Conservation (phyloP, 1,140 invertebrate species). For the Bombus haemorrhoidalis region DNA sequence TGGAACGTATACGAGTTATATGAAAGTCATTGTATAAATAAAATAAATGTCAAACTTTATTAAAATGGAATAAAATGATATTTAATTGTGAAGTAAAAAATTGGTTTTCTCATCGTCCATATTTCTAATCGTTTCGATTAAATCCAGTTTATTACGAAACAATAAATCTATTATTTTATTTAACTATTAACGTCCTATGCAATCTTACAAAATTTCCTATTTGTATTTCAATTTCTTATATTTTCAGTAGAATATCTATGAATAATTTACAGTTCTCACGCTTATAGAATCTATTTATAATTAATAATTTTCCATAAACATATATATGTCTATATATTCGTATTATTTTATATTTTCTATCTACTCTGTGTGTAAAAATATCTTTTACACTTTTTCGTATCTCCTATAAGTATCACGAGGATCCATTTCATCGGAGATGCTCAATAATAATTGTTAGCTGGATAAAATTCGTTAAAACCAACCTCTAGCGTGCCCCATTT, state of each 20-base stretch:
- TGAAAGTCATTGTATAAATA: neutral
- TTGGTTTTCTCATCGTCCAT: no score
- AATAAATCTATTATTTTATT: neutral
- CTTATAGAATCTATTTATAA: neutral
- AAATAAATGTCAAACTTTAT: neutral
- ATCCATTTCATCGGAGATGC: neutral
- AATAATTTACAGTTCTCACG: neutral
- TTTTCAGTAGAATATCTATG: no score
- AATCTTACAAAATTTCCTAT: neutral
- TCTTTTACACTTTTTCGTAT: neutral
- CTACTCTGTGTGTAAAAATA: neutral
- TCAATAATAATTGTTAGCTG: neutral
- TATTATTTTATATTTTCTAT: neutral
- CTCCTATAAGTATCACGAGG: rapidly evolving
- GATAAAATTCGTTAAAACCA: conserved; percentile 61
- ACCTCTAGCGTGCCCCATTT: conserved; percentile 95
- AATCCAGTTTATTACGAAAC: neutral
- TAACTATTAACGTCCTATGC: neutral
- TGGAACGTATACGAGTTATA: neutral
- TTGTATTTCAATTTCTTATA: neutral
- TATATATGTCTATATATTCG: no score
- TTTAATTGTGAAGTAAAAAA: no score
- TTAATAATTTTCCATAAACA: neutral
- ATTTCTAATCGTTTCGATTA: neutral
- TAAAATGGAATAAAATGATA: neutral